Base-by-base conservation (phyloP, 1,140 invertebrate species). In the Nebria ingens region DNA sequence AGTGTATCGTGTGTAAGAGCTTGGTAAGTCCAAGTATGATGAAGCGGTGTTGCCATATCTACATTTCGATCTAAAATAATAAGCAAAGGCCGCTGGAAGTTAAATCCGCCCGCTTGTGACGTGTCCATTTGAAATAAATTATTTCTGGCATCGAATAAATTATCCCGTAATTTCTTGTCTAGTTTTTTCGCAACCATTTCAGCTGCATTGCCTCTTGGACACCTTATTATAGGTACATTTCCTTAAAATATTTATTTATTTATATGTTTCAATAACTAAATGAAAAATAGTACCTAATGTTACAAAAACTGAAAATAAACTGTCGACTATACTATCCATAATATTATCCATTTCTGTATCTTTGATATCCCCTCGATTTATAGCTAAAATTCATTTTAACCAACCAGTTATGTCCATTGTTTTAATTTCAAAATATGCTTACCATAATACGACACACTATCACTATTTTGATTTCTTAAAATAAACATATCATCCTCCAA, bases 21-120 rank as follows among this genome's bases (percentile, higher is more conserved):
- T 74, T 98, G 94, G 72, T 99, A 99, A 1, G 95, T 99, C 97
- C 97, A 99, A 2, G 97, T 97, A 72, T 99, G 97, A 81, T 98
- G 94, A 56, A 99, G 73, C 29, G 93, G 93, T 15, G 96, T 98
- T 0, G 95, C 92, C 79, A 99, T 86, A 73, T 99, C 97, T 56
- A 98, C 80, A 74, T 91, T 95, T 56, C 97, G 77, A 72, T 99
- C 97, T 45, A 98, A 76, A 57, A 99, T 75, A 52, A 99, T 87
- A 11, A 99, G 72, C 54, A 98, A 73, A 2, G 95, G 95, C 54
- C 95, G 76, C 63, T 96, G 93, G 71, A 97, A 96, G 73, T 90
- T 95, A 62, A 80, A 83, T 55, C 79, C 85, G 51, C 88, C 88
- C 0, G 81, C 74, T 64, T 87, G 82, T 9, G 85, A 79, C 45